phyloP scores from a whole-genome alignment of 1,140 invertebrate species.

The Thaumetopoea pityocampa region DNA sequence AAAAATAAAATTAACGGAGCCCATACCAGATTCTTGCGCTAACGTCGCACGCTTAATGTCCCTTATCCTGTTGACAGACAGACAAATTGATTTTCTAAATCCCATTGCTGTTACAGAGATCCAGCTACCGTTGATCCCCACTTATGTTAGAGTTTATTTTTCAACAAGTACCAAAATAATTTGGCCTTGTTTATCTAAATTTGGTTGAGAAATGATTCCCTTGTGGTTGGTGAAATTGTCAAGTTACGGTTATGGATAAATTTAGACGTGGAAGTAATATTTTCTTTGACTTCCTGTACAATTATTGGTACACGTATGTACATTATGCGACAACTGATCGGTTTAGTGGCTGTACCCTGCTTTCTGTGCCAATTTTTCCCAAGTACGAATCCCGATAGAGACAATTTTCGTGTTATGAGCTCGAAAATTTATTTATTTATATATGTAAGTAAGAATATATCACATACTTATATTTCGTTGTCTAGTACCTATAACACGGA shows the following conservation, averaged over 20 bases:
- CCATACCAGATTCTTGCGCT: slow-evolving; percentile 8
- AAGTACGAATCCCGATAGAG: too few species aligned
- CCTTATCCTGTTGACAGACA: slow-evolving; percentile 47
- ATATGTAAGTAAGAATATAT: too few species aligned
- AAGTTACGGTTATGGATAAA: slow-evolving; percentile 16
- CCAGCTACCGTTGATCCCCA: slow-evolving; percentile 12
- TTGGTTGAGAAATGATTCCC: slow-evolving; percentile 20
- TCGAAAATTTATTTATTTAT: too few species aligned
- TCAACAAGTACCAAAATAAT: slow-evolving; percentile 1
- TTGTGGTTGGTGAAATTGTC: slow-evolving; percentile 26
- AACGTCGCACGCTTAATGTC: slow-evolving; percentile 27
- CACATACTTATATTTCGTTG: too few species aligned
- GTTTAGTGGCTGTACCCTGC: too few species aligned
- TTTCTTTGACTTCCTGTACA: slow-evolving; percentile 12
- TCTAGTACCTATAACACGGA: too few species aligned
- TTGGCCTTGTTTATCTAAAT: slow-evolving; percentile 18
- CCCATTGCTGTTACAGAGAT: slow-evolving; percentile 6
- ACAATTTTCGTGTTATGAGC: too few species aligned
- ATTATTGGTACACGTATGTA: slow-evolving; percentile 2
- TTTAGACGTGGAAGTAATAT: slow-evolving; percentile 15
- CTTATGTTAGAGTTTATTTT: neutral
- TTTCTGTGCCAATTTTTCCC: too few species aligned
- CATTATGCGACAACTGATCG: too few species aligned
- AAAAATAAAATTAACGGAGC: slow-evolving; percentile 18
- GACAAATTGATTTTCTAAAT: slow-evolving; percentile 51